Conservation (phyloP, 2,797 vertebrate genomes). For the Apodemus agrarius region DNA sequence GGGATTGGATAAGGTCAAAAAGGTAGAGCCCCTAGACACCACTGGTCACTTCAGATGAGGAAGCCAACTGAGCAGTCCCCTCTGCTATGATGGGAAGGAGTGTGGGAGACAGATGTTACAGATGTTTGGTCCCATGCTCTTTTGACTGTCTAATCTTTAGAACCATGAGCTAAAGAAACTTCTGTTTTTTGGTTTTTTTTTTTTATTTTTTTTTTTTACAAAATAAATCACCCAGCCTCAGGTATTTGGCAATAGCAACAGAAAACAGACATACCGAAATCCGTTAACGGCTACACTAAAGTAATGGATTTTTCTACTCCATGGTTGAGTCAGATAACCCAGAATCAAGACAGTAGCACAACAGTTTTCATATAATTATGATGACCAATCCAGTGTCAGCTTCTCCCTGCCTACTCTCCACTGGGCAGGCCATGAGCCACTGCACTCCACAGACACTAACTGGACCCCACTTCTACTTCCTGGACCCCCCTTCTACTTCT, state of each 20-base stretch:
- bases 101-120: not conserved
- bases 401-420: not conserved
- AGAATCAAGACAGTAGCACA: not conserved
- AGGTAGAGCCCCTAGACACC: no score
- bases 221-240: not conserved
- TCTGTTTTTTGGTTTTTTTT: no score
- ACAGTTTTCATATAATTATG: not conserved
- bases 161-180: not conserved
- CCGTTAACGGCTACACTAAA: not conserved
- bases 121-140: not conserved
- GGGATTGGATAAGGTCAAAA: no score
- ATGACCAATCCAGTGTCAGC: not conserved
- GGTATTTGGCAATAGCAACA: not conserved
- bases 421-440: not conserved
- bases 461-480: not conserved
- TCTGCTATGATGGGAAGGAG: no score
- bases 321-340: conserved; percentile 6
- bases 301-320: not conserved
- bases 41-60: not conserved
- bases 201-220: not conserved
- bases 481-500: no score
- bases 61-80: no score
- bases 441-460: not conserved
- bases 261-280: not conserved
- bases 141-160: not conserved